These are phyloP conservation scores for Noctilio leporinus DNA, from an alignment of 2,113 vertebrate species.

Conservation along the genomic window DNA sequence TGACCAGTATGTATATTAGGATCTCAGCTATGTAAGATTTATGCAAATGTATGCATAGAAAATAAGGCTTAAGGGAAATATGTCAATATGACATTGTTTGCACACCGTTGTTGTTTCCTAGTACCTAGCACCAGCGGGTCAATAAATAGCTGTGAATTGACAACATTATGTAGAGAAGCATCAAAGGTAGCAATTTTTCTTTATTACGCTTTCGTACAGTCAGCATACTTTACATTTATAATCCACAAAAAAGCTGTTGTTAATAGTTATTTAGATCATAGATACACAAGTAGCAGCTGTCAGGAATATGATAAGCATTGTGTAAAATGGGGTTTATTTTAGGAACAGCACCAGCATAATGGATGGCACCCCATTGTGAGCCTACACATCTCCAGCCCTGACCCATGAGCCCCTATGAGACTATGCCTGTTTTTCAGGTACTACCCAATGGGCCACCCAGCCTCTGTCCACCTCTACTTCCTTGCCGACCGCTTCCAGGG, in stretches of 20 bases:
- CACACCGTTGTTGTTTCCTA: neutral
- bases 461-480: slow-evolving; percentile 96
- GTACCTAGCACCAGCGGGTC: neutral
- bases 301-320: accelerated
- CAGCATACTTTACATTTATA: neutral
- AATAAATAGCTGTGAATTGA: neutral
- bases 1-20: neutral
- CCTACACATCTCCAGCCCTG: accelerated
- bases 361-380: accelerated
- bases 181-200: slow-evolving; percentile 5
- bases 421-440: slow-evolving; percentile 83
- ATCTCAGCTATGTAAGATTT: neutral
- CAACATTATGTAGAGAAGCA: neutral
- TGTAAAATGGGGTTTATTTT: accelerated
- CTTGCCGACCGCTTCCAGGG: slow-evolving; percentile 97
- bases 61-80: neutral
- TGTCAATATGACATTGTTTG: neutral
- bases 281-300: neutral
- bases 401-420: accelerated
- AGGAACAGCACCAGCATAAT: accelerated
- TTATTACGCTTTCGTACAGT: neutral
- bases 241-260: neutral
- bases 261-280: neutral
- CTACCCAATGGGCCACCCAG: slow-evolving; percentile 93
- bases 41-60: slow-evolving; percentile 21